A percentile compares a stretch with the other conserved stretches of the same genome.
Evolutionary conservation across 2,797 vertebrate genomes (phyloP).

Genomic region (Microctenopoma lineatum): DNA sequence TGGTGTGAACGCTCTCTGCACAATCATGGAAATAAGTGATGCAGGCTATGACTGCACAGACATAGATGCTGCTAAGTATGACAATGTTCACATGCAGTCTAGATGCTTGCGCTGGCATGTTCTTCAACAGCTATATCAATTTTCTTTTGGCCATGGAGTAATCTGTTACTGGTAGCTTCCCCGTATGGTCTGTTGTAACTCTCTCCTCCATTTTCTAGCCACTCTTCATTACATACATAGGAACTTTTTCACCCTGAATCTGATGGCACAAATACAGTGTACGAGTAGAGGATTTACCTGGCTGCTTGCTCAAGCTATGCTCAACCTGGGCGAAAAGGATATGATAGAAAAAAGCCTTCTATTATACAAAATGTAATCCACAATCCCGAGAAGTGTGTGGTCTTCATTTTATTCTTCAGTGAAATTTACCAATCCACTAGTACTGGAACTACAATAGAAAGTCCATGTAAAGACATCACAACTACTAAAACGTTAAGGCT

Average conservation of each 20-base stretch:
- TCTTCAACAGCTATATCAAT: constrained; percentile 4
- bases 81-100: not conserved
- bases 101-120: not conserved
- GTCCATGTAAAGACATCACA: no score
- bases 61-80: not conserved
- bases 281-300: not conserved
- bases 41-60: not conserved
- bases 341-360: not conserved
- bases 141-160: not conserved
- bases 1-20: constrained; percentile 1
- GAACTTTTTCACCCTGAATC: not conserved
- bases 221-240: not conserved
- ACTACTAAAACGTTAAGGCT: not conserved
- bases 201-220: not conserved
- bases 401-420: no score
- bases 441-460: no score
- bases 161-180: constrained; percentile 1
- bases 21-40: not conserved
- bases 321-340: not conserved
- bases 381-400: not conserved
- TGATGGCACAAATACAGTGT: not conserved
- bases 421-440: no score
- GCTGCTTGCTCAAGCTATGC: not conserved
- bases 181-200: not conserved
- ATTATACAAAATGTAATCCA: constrained; percentile 1